Conservation (phyloP, 2,888 invertebrate species). For the Morpho deidamia region DNA sequence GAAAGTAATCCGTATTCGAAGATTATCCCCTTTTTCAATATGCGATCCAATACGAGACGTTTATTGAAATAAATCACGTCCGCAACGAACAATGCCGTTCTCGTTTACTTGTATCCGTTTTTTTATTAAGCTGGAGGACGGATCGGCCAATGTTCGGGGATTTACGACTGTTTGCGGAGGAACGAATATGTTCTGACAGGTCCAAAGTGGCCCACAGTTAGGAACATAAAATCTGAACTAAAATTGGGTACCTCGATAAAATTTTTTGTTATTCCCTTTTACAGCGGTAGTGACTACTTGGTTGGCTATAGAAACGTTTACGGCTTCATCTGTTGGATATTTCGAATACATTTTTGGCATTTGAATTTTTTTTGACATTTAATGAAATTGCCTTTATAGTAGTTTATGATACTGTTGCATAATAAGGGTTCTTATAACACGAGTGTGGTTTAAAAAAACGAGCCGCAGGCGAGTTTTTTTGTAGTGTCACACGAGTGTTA, state of each 20-base stretch:
- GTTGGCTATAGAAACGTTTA: constrained; percentile 23
- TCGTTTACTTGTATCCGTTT: constrained; percentile 30
- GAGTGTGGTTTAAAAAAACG: too few relatives aligned
- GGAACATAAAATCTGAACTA: constrained; percentile 19
- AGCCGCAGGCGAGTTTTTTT: too few relatives aligned
- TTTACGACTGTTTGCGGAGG: constrained; percentile 32
- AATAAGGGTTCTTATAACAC: too few relatives aligned
- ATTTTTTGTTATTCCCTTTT: constrained; percentile 8
- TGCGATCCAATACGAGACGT: constrained; percentile 34
- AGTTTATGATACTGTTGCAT: too few relatives aligned
- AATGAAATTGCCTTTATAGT: too few relatives aligned
- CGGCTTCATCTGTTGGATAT: constrained; percentile 7
- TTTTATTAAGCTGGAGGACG: constrained; percentile 39
- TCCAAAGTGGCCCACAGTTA: constrained; percentile 19
- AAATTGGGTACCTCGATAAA: constrained; percentile 14
- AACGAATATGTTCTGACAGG: constrained; percentile 18
- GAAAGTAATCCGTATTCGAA: constrained; percentile 16
- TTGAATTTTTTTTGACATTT: too few relatives aligned
- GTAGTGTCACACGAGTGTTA: too few relatives aligned
- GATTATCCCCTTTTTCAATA: constrained; percentile 18
- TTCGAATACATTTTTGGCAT: constrained; percentile 1
- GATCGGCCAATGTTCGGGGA: constrained; percentile 47
- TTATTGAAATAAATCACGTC: constrained; percentile 58
- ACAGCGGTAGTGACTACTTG: constrained; percentile 10
- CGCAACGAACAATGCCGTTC: constrained; percentile 36